phyloP scores from a whole-genome alignment of 1,140 invertebrate species.

The Drosophila setifemur region DNA sequence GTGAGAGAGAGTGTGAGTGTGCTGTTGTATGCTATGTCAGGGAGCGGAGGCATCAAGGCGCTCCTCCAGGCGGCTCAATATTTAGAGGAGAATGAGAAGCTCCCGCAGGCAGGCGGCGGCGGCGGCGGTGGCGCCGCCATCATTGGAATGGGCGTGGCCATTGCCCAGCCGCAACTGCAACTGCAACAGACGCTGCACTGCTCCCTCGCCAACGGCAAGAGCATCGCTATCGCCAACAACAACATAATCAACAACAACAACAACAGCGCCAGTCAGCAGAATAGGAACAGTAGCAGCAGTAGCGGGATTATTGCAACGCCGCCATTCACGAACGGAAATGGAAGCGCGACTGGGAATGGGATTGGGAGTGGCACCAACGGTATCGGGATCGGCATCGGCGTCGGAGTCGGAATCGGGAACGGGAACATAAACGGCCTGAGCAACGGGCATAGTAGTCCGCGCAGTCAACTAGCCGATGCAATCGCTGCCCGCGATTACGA shows the following conservation, averaged over 20 bases:
- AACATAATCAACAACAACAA: conserved; percentile 41
- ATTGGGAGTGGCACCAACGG: conserved; percentile 31
- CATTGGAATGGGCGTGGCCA: conserved; percentile 1
- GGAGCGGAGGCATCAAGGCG: conserved; percentile 38
- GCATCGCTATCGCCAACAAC: background rate
- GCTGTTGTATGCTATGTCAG: conserved; percentile 61
- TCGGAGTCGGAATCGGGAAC: conserved; percentile 1
- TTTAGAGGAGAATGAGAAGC: conserved; percentile 54
- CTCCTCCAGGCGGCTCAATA: conserved; percentile 59
- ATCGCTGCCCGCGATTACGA: conserved; percentile 17
- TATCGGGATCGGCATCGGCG: conserved; percentile 34
- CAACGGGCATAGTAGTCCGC: conserved; percentile 24
- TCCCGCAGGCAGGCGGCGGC: conserved; percentile 22
- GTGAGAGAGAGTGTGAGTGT: conserved; percentile 20
- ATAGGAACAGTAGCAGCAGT: conserved; percentile 54
- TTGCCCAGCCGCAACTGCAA: conserved; percentile 1
- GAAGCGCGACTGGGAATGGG: background rate
- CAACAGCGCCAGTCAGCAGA: conserved; percentile 61
- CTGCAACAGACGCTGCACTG: conserved; percentile 32
- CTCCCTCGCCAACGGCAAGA: conserved; percentile 18
- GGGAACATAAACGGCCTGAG: conserved; percentile 14
- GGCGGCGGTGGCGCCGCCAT: background rate
- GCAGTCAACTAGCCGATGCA: conserved; percentile 12
- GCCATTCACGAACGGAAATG: conserved; percentile 28
- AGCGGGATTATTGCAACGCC: conserved; percentile 36